Evolutionary conservation across 64 coral and sea anemone species (phyloP), one percentile per base, ranked within the genome.

Genomic region (Montipora foliosa): DNA sequence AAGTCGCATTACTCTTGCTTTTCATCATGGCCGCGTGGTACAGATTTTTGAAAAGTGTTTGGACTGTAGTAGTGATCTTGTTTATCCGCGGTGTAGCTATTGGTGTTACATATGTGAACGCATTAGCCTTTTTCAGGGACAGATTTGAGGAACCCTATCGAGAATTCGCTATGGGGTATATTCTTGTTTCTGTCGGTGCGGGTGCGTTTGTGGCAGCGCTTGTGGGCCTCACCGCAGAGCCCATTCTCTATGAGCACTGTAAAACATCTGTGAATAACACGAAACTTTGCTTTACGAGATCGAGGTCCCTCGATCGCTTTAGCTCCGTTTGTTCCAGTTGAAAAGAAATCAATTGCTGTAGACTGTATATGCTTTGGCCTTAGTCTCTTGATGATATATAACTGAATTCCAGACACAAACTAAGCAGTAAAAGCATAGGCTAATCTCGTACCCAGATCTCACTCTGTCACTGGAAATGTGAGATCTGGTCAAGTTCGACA

Each of bases 1-100:
- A 91, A 81, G 83, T 87, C 8, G 69, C 53, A 20, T 79, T 88
- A 11, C 78, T 97, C 20, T 37, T 94, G 25, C 91, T 97, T 60
- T 88, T 94, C 45, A 79, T 97, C 16, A 75, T 89, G 0, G 95
- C 92, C 5, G 90, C 88, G 60, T 97, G 95, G 95, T 97, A 97
- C n/a, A 82, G 95, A 19, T 97, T 97, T 60, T 52, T 97, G 47
- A 82, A 89, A 0, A 81, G 45, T 20, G 83, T 94, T 4, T 82
- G 81, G n/a, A 46, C 87, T 9, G 59, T 94, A 1, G 73, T 97
- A 5, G 4, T 97, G 10, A 29, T 94, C 1, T 82, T 75, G 44
- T 94, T 97, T 71, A 55, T 59, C 8, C 67, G 66, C 3, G 95
- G 95, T 5, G n/a, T 87, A 21, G 87, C 72, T 13, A n/a, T 82